These are phyloP conservation scores for Augochlora pura DNA, from an alignment of 1,140 invertebrate species.

Conservation along the genomic window DNA sequence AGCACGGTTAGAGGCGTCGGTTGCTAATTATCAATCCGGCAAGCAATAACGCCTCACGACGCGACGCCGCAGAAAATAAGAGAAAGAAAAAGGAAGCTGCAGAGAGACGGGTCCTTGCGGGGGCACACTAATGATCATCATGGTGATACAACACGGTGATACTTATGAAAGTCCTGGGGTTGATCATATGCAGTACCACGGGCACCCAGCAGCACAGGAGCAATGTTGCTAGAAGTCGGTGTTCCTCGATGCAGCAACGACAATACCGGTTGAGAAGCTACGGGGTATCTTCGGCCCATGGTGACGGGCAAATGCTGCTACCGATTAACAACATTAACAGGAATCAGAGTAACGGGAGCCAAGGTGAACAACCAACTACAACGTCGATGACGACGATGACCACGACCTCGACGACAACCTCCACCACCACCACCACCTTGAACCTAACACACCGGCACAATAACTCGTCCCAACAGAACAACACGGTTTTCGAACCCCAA, in stretches of 20 bases:
- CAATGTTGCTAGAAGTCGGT: constrained; percentile 67
- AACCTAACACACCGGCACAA: constrained; percentile 43
- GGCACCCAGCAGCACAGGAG: constrained; percentile 51
- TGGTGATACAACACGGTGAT: constrained; percentile 3
- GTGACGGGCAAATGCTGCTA: constrained; percentile 76
- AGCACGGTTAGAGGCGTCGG: too few relatives aligned
- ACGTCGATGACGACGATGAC: too few relatives aligned
- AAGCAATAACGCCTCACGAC: neutral
- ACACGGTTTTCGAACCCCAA: constrained; percentile 69
- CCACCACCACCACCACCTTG: constrained; percentile 9
- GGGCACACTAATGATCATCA: too few relatives aligned
- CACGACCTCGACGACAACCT: constrained; percentile 6
- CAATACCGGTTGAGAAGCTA: constrained; percentile 76
- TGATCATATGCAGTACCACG: constrained; percentile 62
- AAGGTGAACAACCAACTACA: too few relatives aligned
- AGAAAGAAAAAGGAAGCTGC: constrained; percentile 11
- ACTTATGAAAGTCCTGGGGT: constrained; percentile 55
- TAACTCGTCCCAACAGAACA: constrained; percentile 69
- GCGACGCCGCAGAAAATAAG: neutral
- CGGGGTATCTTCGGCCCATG: constrained; percentile 73
- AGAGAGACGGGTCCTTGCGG: neutral
- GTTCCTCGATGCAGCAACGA: constrained; percentile 72
- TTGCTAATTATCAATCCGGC: too few relatives aligned
- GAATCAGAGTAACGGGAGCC: constrained; percentile 61
- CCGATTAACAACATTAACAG: constrained; percentile 66